A percentile compares a stretch with the other conserved stretches of the same genome.
Evolutionary conservation across 2,888 invertebrate genomes (phyloP).

Genomic region (Xylota segnis): DNA sequence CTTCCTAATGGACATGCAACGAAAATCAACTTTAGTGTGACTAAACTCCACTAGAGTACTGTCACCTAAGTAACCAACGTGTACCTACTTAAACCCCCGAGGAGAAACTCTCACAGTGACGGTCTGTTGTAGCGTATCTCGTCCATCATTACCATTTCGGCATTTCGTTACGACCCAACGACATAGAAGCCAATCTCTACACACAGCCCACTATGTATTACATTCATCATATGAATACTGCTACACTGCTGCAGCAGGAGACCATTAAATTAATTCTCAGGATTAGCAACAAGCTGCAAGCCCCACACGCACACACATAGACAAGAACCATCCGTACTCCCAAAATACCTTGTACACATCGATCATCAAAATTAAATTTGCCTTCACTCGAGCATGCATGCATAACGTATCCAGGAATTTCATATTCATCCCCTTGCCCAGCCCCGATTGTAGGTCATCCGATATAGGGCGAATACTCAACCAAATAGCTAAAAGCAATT

Average conservation of each 20-base stretch:
- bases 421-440: conserved; percentile 34
- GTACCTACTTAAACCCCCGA: conserved; percentile 13
- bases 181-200: background rate
- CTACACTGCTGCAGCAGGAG: conserved; percentile 33
- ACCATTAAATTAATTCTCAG: conserved; percentile 72
- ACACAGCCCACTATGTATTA: background rate
- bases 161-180: conserved; percentile 7
- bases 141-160: conserved; percentile 31
- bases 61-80: conserved; percentile 16
- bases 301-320: background rate
- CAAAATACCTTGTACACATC: conserved; percentile 57
- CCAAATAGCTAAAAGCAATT: conserved; percentile 46
- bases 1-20: background rate
- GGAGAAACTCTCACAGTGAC: background rate
- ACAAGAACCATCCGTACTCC: background rate
- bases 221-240: background rate
- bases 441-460: background rate
- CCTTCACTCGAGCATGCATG: conserved; percentile 47
- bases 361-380: conserved; percentile 76
- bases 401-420: conserved; percentile 41
- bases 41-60: conserved; percentile 12
- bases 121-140: conserved; percentile 8
- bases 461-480: background rate
- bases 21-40: background rate
- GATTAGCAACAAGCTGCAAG: conserved; percentile 55